Evolutionary conservation across 2,797 vertebrate species (phyloP).

Genomic region (Epinephelus malabaricus): DNA sequence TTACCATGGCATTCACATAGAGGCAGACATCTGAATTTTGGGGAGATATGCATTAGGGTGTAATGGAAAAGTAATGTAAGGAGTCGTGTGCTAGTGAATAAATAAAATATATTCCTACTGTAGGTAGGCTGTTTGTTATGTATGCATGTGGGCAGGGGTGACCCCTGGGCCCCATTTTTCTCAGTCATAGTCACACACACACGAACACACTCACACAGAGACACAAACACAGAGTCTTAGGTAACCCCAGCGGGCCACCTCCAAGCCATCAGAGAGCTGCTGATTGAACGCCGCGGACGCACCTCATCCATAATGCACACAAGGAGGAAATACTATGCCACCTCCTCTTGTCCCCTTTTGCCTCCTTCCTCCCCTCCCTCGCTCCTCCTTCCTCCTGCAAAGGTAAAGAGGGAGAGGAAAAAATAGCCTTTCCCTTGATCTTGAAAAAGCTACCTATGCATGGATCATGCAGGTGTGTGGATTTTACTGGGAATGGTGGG

Average conservation of each 20-base stretch:
- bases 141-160: constrained; percentile 13
- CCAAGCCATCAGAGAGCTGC: constrained; percentile 41
- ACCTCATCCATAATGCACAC: constrained; percentile 81
- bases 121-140: not conserved
- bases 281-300: constrained; percentile 55
- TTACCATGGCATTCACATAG: no score
- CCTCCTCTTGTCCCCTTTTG: constrained; percentile 40
- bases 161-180: constrained; percentile 21
- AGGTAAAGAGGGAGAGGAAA: not conserved
- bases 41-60: no score
- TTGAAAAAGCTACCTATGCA: not conserved
- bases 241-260: constrained; percentile 54
- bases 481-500: constrained; percentile 1
- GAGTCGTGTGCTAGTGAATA: not conserved
- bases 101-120: not conserved
- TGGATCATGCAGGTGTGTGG: not conserved
- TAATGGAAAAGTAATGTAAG: no score
- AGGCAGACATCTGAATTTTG: no score
- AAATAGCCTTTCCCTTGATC: constrained; percentile 10
- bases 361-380: constrained; percentile 7
- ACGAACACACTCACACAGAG: not conserved
- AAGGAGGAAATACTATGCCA: constrained; percentile 70
- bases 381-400: not conserved
- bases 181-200: constrained; percentile 26
- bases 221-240: constrained; percentile 45